Conservation (phyloP, 2,888 invertebrate species). For the Drepana falcataria region DNA sequence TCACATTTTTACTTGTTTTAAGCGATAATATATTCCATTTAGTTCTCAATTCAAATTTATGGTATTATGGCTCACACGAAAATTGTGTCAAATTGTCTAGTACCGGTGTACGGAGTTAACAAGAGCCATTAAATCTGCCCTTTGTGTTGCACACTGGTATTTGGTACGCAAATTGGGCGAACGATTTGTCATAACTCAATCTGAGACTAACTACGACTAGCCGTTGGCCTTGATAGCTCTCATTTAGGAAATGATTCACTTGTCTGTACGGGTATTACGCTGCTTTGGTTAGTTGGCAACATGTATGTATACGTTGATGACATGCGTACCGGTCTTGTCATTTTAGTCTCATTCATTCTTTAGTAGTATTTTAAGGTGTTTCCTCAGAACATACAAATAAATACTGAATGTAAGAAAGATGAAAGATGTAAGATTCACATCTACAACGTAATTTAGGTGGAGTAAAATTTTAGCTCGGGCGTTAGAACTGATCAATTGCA, state of each 20-base stretch:
- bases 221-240: conserved; percentile 33
- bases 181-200: conserved; percentile 36
- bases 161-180: conserved; percentile 20
- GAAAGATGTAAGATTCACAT: too few species aligned
- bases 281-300: not conserved
- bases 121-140: conserved; percentile 27
- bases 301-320: not conserved
- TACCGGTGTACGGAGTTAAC: conserved; percentile 18
- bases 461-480: too few species aligned
- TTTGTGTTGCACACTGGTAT: conserved; percentile 20
- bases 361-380: too few species aligned
- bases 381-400: too few species aligned
- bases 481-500: too few species aligned
- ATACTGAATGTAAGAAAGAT: too few species aligned
- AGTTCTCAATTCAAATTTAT: conserved; percentile 9
- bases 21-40: conserved; percentile 6
- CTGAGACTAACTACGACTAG: conserved; percentile 12
- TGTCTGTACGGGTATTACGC: not conserved
- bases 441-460: too few species aligned
- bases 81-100: conserved; percentile 1
- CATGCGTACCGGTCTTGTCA: not conserved
- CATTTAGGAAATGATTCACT: conserved; percentile 42
- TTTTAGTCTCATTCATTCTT: not conserved
- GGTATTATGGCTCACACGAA: not conserved
- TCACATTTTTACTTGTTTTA: not conserved